Base-by-base conservation (phyloP, 2,888 invertebrate species). In the Xylota sylvarum region DNA sequence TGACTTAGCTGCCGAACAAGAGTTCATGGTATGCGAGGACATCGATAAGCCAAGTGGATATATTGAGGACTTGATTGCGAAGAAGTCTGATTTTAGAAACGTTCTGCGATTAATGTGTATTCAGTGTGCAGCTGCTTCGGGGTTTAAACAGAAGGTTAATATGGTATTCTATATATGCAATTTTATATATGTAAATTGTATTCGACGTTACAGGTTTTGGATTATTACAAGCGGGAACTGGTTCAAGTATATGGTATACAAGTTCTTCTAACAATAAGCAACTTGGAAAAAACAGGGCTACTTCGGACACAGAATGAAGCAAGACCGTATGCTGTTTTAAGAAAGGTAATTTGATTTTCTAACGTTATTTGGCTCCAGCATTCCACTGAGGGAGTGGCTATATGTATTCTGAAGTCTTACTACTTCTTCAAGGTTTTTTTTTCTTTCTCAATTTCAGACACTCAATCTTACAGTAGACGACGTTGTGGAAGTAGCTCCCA, bases 11-110 rank as follows among this genome's bases (percentile, higher is more conserved):
- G 95, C 96, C 46, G 98, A 98, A 90, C 98, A 98, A 91, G 98
- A 99, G 90, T 96, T 99, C 89, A 93, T 98, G 88, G 96, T 98
- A 90, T 97, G 98, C 83, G 95, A 97, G 19, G 98, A 98, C 89
- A 96, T 97, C 1, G 99, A 99, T 89, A 97, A 97, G 92, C 94
- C 96, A 0, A 96, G 97, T 91, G 93, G 96, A 0, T 97, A 96
- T 90, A 98, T 99, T 83, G 99, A 99, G 93, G 97, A 98, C 90
- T 94, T 97, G 89, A 98, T 99, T 81, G 97, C 97, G 0, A 96
- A 96, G 89, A 95, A 96, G 90, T 95, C 95, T 88, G 96, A 98
- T 0, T 91, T 98, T 1, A 94, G 95, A 3, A 97, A 96, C 93
- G 96, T 99, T 7, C 93, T 99, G 46, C 94, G 99, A 9, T 93